These are phyloP conservation scores for Neodiprion pinetum DNA, from an alignment of 1,140 invertebrate genomes.

Conservation along the genomic window DNA sequence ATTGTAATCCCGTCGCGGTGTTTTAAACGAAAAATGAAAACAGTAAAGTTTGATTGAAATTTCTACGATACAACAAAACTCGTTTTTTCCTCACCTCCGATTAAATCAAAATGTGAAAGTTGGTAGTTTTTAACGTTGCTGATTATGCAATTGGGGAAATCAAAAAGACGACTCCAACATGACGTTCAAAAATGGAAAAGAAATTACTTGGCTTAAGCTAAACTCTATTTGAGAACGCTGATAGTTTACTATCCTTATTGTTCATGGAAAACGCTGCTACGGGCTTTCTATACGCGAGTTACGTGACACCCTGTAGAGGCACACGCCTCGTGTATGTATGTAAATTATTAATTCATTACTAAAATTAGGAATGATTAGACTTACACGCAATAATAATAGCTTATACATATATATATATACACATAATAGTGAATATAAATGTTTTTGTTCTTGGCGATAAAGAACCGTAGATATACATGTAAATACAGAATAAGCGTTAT, in stretches of 20 bases:
- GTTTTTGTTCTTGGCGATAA: conserved; percentile 26
- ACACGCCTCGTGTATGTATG: conserved; percentile 41
- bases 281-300: neutral
- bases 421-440: conserved; percentile 29
- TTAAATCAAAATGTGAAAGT: conserved; percentile 16
- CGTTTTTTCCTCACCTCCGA: too few species aligned
- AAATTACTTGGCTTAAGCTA: neutral
- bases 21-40: too few species aligned
- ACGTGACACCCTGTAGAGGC: neutral
- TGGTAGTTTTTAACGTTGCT: neutral
- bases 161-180: neutral
- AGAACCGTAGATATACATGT: conserved; percentile 50
- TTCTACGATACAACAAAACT: too few species aligned
- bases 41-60: too few species aligned
- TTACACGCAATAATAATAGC: conserved; percentile 39
- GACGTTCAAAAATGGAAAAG: neutral
- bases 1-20: too few species aligned
- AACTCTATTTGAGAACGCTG: neutral
- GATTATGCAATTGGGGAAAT: neutral
- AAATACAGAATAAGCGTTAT: conserved; percentile 52
- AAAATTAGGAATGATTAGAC: conserved; percentile 26
- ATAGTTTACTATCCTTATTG: too few species aligned
- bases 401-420: conserved; percentile 42
- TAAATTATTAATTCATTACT: conserved; percentile 51
- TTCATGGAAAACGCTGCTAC: too few species aligned